A percentile compares a stretch with the other conserved stretches of the same genome.
Conservation (phyloP, 2,797 vertebrate genomes). For the Novumbra hubbsi region DNA sequence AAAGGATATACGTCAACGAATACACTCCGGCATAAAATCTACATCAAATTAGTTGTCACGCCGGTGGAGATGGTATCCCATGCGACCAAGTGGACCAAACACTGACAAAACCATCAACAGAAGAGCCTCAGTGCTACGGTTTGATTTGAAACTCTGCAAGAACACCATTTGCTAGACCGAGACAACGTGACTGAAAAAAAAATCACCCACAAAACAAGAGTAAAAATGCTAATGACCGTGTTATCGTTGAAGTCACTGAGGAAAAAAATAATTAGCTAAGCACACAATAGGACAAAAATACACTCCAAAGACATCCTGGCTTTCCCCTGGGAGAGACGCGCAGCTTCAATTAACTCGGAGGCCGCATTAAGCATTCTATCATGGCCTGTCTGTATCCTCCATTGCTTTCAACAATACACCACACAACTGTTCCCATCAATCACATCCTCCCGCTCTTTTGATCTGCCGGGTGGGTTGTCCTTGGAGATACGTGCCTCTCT, state of each 20-base stretch:
- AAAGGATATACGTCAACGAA: constrained; percentile 17
- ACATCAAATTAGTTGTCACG: constrained; percentile 31
- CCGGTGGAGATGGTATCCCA: constrained; percentile 21
- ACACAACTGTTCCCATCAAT: constrained; percentile 62
- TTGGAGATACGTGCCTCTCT: constrained; percentile 70
- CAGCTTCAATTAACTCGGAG: constrained; percentile 68
- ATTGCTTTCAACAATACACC: constrained; percentile 57
- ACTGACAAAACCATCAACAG: constrained; percentile 47
- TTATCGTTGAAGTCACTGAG: constrained; percentile 56
- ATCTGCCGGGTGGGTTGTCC: constrained; percentile 75
- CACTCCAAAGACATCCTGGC: constrained; percentile 57
- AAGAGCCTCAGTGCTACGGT: constrained; percentile 37
- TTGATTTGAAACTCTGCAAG: constrained; percentile 58
- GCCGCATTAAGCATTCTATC: constrained; percentile 64
- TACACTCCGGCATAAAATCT: constrained; percentile 45
- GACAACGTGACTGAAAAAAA: constrained; percentile 38
- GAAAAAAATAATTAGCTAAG: constrained; percentile 61
- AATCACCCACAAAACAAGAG: constrained; percentile 41
- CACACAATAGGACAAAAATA: constrained; percentile 54
- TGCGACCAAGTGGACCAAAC: constrained; percentile 55
- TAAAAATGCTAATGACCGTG: constrained; percentile 38
- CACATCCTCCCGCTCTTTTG: constrained; percentile 68
- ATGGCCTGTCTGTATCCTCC: constrained; percentile 56
- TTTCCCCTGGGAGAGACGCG: constrained; percentile 52
- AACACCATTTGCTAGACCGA: constrained; percentile 52